phyloP scores from a whole-genome alignment of 2,797 vertebrate genomes.

The Melopsittacus undulatus region DNA sequence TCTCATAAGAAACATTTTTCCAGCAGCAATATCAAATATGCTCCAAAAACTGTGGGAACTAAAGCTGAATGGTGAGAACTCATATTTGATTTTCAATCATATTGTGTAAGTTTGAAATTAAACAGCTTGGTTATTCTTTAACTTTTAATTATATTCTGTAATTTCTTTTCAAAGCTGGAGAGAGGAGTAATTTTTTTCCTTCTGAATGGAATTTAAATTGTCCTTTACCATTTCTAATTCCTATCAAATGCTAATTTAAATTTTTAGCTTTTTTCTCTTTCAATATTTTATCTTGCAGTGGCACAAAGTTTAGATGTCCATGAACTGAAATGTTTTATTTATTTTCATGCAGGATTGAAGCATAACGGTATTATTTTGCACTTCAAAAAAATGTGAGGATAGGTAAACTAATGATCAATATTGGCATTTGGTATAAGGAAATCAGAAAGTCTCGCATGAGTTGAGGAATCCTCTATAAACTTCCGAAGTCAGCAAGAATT shows the following conservation, averaged over 20 bases:
- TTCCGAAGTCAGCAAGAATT: neutral
- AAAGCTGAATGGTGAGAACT: neutral
- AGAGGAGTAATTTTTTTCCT: neutral
- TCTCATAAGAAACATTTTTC: neutral
- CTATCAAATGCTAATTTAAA: rapidly evolving
- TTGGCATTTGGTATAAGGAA: neutral
- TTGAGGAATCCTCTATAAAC: neutral
- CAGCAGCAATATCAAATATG: neutral
- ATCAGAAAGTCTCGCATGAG: neutral
- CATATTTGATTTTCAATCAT: neutral
- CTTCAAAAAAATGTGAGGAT: neutral
- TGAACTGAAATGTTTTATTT: neutral
- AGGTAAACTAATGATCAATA: neutral
- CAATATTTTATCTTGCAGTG: neutral
- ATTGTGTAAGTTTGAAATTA: neutral
- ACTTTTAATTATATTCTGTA: neutral
- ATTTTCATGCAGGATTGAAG: neutral
- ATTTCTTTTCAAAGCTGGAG: neutral
- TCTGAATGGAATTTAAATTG: neutral
- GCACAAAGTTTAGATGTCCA: neutral
- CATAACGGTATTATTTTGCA: neutral
- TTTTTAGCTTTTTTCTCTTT: neutral
- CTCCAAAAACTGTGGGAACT: neutral
- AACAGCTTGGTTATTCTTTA: neutral
- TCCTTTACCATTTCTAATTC: neutral